Evolutionary conservation across 1,140 invertebrate species (phyloP).

Genomic region (Dryas iulia): DNA sequence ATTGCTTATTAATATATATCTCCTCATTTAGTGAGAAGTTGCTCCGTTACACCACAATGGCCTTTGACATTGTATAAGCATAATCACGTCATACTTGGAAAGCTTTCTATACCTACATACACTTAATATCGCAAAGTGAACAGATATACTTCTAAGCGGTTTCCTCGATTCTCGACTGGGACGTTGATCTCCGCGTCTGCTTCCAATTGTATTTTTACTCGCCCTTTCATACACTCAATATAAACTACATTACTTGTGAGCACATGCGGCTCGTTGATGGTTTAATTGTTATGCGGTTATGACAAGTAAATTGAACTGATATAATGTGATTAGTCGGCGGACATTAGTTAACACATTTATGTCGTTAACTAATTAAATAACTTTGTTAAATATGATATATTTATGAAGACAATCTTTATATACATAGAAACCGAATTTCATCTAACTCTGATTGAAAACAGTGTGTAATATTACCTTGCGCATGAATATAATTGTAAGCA

Average conservation of each 20-base stretch:
- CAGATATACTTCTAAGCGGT: constrained; percentile 27
- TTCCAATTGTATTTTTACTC: constrained; percentile 43
- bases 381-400: not conserved
- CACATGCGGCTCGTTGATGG: constrained; percentile 17
- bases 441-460: too few relatives aligned
- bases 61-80: not conserved
- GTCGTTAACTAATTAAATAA: not conserved
- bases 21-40: too few relatives aligned
- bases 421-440: too few relatives aligned
- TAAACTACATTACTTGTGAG: constrained; percentile 21
- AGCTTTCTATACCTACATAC: not conserved
- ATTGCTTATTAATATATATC: too few relatives aligned
- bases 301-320: constrained; percentile 29
- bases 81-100: not conserved
- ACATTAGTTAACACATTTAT: not conserved
- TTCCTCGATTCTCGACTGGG: constrained; percentile 44
- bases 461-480: too few relatives aligned
- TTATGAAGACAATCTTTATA: not conserved
- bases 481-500: not conserved
- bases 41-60: too few relatives aligned
- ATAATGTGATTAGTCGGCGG: not conserved
- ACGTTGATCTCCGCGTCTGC: constrained; percentile 58
- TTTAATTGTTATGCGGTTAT: constrained; percentile 33
- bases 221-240: constrained; percentile 31
- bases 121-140: not conserved